Evolutionary conservation across 2,797 vertebrate genomes (phyloP).

Genomic region (Echeneis naucrates): DNA sequence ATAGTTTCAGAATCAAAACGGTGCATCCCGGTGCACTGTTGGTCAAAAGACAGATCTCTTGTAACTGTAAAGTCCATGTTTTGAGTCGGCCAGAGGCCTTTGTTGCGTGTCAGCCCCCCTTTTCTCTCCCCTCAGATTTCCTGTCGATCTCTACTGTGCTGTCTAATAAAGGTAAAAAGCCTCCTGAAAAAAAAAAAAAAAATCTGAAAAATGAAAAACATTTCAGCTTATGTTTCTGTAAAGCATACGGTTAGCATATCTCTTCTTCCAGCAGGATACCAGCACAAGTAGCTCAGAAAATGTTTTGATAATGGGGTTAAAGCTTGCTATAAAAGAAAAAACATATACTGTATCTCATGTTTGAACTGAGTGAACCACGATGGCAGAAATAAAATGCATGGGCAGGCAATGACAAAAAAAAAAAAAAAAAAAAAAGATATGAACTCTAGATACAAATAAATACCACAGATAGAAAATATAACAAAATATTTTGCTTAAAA

Average conservation of each 20-base stretch:
- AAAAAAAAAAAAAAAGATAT: constrained; percentile 65
- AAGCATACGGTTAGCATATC: constrained; percentile 73
- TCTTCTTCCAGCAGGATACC: constrained; percentile 73
- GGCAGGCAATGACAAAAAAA: constrained; percentile 41
- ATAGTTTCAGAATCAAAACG: constrained; percentile 44
- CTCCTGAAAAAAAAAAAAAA: constrained; percentile 26
- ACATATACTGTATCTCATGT: constrained; percentile 42
- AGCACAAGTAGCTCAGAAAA: constrained; percentile 71
- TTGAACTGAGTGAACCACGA: constrained; percentile 56
- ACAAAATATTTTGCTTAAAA: constrained; percentile 83
- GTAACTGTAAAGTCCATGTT: constrained; percentile 25
- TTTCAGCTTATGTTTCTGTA: constrained; percentile 77
- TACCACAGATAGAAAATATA: constrained; percentile 87
- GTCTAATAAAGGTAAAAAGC: constrained; percentile 23
- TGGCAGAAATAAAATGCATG: constrained; percentile 39
- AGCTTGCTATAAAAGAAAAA: constrained; percentile 68
- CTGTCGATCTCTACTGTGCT: constrained; percentile 43
- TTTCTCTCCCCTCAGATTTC: constrained; percentile 17
- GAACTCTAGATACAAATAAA: constrained; percentile 87
- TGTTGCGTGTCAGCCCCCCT: constrained; percentile 21
- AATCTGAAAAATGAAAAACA: constrained; percentile 54
- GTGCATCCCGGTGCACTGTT: constrained; percentile 14
- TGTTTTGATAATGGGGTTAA: constrained; percentile 74
- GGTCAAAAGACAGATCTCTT: neutral
- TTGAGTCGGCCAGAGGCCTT: constrained; percentile 40